Evolutionary conservation across 2,888 invertebrate genomes (phyloP).

Genomic region (Cenopis cana): DNA sequence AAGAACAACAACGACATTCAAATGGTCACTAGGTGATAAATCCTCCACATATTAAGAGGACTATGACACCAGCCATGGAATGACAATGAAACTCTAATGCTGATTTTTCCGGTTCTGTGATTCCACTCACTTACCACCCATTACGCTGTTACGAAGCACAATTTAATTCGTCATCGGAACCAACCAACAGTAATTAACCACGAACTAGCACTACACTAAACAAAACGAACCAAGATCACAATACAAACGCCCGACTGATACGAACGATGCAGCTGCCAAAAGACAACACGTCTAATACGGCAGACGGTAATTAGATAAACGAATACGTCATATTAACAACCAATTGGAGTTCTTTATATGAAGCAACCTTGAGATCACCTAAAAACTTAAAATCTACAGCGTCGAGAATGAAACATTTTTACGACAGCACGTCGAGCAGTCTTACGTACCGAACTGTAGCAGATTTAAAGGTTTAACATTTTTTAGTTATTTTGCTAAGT

Average conservation of each 20-base stretch:
- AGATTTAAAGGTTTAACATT: conserved; percentile 52
- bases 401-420: conserved; percentile 54
- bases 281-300: conserved; percentile 59
- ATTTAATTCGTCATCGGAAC: conserved; percentile 63
- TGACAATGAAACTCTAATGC: conserved; percentile 41
- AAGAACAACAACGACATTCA: conserved; percentile 16
- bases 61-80: conserved; percentile 32
- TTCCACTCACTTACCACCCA: conserved; percentile 73
- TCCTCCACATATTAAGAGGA: conserved; percentile 36
- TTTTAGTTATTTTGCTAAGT: conserved; percentile 47
- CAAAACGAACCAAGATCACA: conserved; percentile 32
- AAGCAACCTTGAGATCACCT: conserved; percentile 75
- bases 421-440: conserved; percentile 40
- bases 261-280: conserved; percentile 54
- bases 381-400: conserved; percentile 64
- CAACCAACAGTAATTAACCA: conserved; percentile 59
- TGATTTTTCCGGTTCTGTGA: conserved; percentile 40
- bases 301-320: conserved; percentile 74
- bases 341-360: conserved; percentile 59
- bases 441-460: conserved; percentile 65
- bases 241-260: conserved; percentile 36
- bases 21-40: conserved; percentile 19
- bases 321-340: conserved; percentile 64
- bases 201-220: conserved; percentile 55
- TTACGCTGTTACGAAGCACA: conserved; percentile 61